Evolutionary conservation across 2,113 vertebrate species (phyloP).

Genomic region (Calyptomena viridis): DNA sequence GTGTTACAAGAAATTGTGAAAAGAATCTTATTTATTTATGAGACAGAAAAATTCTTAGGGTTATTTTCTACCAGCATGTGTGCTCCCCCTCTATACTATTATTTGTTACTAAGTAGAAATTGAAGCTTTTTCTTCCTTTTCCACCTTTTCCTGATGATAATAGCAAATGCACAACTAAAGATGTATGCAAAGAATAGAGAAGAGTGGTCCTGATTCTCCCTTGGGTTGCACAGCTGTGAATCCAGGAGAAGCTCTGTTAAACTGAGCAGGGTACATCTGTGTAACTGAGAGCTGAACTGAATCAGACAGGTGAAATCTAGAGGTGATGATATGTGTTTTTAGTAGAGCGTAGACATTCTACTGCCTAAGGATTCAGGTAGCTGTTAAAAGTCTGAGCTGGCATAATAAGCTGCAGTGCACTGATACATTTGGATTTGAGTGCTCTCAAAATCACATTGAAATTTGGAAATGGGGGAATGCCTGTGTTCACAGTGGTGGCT

Average conservation of each 20-base stretch:
- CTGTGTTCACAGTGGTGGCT: background rate
- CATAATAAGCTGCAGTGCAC: background rate
- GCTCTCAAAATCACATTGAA: background rate
- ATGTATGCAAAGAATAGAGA: background rate
- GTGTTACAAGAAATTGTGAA: background rate
- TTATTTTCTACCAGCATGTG: background rate
- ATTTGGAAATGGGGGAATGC: background rate
- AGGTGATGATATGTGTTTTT: background rate
- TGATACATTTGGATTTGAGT: background rate
- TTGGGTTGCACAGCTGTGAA: background rate
- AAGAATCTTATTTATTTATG: background rate
- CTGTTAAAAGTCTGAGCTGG: background rate
- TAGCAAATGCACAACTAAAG: background rate
- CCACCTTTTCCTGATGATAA: background rate
- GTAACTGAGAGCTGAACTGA: background rate
- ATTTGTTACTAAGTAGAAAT: background rate
- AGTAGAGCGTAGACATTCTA: background rate
- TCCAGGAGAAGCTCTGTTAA: background rate
- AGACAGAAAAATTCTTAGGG: background rate
- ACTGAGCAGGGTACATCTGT: background rate
- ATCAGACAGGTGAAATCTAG: background rate
- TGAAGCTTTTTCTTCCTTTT: background rate
- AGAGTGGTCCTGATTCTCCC: background rate
- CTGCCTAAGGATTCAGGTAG: background rate
- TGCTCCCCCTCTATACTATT: rapidly evolving